Evolutionary conservation across 1,140 invertebrate species (phyloP), one percentile per base, ranked within the genome.

Genomic region (Procambarus virginalis): DNA sequence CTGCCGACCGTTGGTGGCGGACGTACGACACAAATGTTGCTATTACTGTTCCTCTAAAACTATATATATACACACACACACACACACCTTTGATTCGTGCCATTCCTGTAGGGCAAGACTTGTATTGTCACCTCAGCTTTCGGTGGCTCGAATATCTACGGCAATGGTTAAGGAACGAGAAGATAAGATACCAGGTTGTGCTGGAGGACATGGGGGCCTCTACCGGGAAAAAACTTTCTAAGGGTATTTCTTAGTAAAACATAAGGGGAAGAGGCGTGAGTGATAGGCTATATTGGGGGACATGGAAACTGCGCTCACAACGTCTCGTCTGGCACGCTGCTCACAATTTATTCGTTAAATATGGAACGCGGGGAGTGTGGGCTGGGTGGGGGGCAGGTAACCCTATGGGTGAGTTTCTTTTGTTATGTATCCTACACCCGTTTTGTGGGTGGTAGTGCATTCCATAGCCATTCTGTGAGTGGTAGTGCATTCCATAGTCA

Each of bases 191-290:
- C 22, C 6, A 73, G n/a, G 22, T 5, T 14, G 81, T 78, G 82
- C 88, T 14, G 64, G 68, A 75, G 55, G 55, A 78, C 64, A 64
- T 34, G 60, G 9, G n/a, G 9, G n/a, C 80, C 76, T 84, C 20
- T 89, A 89, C 88, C 80, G 58, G 76, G 88, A 89, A 89, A 77
- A 84, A 89, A 89, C 81, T 89, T 89, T 89, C 88, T 78, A 89
- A 89, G 88, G 76, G 82, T 58, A 84, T 78, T 89, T 89, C 88
- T 89, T 83, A 84, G 88, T 89, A 89, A 84, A 89, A 75, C 81
- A 84, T 84, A 89, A 70, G 88, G 76, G 88, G 81, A 34, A 55
- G 34, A 76, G 88, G 88, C 51, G 81, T 82, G 75, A 49, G 88
- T 73, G 86, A 55, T 64, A 80, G 34, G 80, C 51, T 89, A 84